phyloP scores from a whole-genome alignment of 2,888 invertebrate species.

The Asteroscopus sphinx region DNA sequence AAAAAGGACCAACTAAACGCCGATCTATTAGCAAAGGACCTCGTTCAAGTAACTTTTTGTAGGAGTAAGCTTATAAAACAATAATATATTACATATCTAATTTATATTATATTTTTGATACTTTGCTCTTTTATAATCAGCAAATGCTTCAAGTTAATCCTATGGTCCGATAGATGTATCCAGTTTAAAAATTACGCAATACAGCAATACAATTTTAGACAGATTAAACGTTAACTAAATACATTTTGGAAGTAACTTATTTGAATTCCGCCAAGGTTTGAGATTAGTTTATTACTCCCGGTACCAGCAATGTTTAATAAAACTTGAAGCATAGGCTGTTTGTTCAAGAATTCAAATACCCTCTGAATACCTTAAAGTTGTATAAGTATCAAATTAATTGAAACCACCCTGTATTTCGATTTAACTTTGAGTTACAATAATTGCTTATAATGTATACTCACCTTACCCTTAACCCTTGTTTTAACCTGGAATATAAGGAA shows the following conservation, averaged over 20 bases:
- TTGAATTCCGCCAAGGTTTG: conserved; percentile 23
- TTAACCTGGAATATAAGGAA: conserved; percentile 14
- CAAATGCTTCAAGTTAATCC: conserved; percentile 38
- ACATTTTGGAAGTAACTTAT: conserved; percentile 16
- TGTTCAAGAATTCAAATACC: conserved; percentile 48
- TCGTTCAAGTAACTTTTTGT: conserved; percentile 35
- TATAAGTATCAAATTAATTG: conserved; percentile 54
- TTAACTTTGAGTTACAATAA: conserved; percentile 46
- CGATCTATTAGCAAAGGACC: conserved; percentile 47
- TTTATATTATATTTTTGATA: conserved; percentile 20
- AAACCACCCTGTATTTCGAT: conserved; percentile 79
- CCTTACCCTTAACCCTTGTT: no score
- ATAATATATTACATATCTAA: conserved; percentile 19
- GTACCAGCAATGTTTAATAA: conserved; percentile 37
- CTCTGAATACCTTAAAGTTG: conserved; percentile 46
- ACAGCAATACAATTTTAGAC: background rate
- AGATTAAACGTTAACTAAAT: background rate
- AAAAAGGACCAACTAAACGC: conserved; percentile 32
- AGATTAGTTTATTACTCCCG: conserved; percentile 22
- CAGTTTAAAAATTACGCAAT: conserved; percentile 1
- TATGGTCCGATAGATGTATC: no score
- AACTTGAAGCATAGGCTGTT: conserved; percentile 59
- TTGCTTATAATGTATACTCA: conserved; percentile 27
- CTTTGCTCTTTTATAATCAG: conserved; percentile 3
- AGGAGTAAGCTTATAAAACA: conserved; percentile 36